Percentiles rank a stretch among this genome's conserved stretches.
phyloP scores from a whole-genome alignment of 2,797 vertebrate genomes.

The Agapornis canus region DNA sequence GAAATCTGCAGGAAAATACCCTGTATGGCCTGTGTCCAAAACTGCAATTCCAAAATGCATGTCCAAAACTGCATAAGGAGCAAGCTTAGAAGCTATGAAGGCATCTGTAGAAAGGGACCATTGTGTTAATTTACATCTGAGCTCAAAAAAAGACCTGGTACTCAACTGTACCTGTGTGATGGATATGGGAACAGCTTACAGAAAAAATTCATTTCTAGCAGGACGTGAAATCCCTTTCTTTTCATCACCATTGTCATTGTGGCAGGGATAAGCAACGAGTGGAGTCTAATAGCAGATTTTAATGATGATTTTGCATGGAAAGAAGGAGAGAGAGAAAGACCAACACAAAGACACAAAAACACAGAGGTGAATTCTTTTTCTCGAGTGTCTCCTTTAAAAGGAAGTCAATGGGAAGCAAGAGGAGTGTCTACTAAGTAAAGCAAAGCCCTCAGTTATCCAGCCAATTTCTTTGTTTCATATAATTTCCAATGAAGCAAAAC shows the following conservation, averaged over 20 bases:
- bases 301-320: constrained; percentile 71
- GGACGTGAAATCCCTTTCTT: constrained; percentile 32
- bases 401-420: neutral
- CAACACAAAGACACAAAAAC: constrained; percentile 66
- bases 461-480: neutral
- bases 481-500: constrained; percentile 12
- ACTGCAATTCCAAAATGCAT: constrained; percentile 68
- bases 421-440: neutral
- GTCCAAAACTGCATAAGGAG: constrained; percentile 50
- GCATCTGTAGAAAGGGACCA: constrained; percentile 14
- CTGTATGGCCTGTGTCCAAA: constrained; percentile 55
- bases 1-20: constrained; percentile 10
- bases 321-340: constrained; percentile 62
- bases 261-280: constrained; percentile 54
- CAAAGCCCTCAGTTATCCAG: neutral
- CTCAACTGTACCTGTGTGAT: neutral
- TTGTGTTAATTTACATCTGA: neutral
- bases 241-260: constrained; percentile 8
- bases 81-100: constrained; percentile 61
- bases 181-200: constrained; percentile 1
- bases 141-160: constrained; percentile 5
- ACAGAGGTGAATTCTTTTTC: constrained; percentile 64
- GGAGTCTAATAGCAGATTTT: constrained; percentile 65
- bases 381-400: constrained; percentile 49
- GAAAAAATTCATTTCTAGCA: neutral